Conservation (phyloP, 2,888 invertebrate species). For the Cephus rjabovi region DNA sequence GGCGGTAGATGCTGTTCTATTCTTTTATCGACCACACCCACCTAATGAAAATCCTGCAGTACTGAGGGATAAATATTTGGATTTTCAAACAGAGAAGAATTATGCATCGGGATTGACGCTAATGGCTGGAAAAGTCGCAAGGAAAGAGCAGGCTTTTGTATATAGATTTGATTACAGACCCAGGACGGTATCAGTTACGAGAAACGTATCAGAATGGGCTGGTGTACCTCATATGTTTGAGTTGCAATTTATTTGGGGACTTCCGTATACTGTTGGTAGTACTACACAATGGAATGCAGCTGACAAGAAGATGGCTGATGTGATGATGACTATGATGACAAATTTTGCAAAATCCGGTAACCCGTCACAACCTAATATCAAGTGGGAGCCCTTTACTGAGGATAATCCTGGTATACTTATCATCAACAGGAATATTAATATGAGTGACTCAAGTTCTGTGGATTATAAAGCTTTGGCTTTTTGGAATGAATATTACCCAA, state of each 20-base stretch:
- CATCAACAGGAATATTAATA: conserved; percentile 82
- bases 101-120: conserved; percentile 79
- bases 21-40: conserved; percentile 80
- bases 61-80: conserved; percentile 75
- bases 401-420: conserved; percentile 77
- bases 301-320: conserved; percentile 83
- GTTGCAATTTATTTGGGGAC: conserved; percentile 84
- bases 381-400: conserved; percentile 79
- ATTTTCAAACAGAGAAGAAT: conserved; percentile 81
- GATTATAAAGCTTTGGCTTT: conserved; percentile 84
- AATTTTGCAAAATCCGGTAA: conserved; percentile 82
- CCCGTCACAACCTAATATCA: conserved; percentile 72
- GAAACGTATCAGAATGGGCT: conserved; percentile 81
- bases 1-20: conserved; percentile 77
- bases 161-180: conserved; percentile 82
- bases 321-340: conserved; percentile 84
- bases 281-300: conserved; percentile 77
- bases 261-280: conserved; percentile 74
- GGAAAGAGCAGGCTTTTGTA: conserved; percentile 71
- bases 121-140: conserved; percentile 75
- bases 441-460: conserved; percentile 76
- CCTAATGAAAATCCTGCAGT: conserved; percentile 73
- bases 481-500: conserved; percentile 88
- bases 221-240: conserved; percentile 86
- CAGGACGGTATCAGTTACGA: conserved; percentile 73